Percentiles rank a stretch among this genome's conserved stretches.
Evolutionary conservation across 2,113 vertebrate species (phyloP).

Genomic region (Oncorhynchus gorbuscha): DNA sequence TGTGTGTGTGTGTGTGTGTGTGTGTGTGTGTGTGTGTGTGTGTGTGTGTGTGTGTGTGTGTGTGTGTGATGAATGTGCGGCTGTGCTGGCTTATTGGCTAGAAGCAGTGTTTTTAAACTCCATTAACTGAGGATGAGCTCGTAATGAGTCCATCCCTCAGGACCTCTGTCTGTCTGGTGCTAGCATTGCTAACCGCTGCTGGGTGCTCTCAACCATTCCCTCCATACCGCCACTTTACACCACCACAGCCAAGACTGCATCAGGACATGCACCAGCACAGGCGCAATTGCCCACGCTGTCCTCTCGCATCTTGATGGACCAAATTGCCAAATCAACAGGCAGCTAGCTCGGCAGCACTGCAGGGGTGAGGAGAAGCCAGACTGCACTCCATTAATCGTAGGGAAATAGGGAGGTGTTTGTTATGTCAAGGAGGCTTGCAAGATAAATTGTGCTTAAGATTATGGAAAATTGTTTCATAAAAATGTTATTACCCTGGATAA

Average conservation of each 20-base stretch:
- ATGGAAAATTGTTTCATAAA: conserved; percentile 8
- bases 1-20: neutral
- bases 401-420: conserved; percentile 2
- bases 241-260: neutral
- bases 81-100: conserved; percentile 10
- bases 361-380: neutral
- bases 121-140: conserved; percentile 6
- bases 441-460: conserved; percentile 1
- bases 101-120: conserved; percentile 13
- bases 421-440: neutral
- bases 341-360: neutral
- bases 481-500: neutral
- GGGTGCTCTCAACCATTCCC: neutral
- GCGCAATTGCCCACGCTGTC: neutral
- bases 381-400: neutral
- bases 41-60: conserved; percentile 2
- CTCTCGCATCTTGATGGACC: conserved; percentile 3
- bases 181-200: neutral
- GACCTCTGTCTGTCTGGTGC: neutral
- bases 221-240: neutral
- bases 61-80: neutral
- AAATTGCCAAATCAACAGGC: conserved; percentile 12
- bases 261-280: neutral
- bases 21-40: conserved; percentile 3
- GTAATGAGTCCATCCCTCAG: conserved; percentile 12